Evolutionary conservation across 2,888 invertebrate genomes (phyloP), one percentile per base, ranked within the genome.

Genomic region (Leistus spinibarbis): DNA sequence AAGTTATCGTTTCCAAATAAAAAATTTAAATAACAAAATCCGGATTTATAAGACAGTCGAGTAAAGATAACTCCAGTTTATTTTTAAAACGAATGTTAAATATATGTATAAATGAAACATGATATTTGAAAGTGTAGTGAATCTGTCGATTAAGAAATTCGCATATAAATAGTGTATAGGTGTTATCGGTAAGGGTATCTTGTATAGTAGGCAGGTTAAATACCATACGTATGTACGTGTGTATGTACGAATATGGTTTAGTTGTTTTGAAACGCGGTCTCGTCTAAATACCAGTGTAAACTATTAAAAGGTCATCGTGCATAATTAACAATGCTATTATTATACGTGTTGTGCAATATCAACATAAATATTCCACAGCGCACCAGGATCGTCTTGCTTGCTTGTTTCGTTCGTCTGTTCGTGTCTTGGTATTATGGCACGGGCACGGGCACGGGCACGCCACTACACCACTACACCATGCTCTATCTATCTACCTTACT

Each of bases 261-360:
- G 40, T 23, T 19, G 40, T 27, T 66, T 66, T 53, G 40, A 66
- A 66, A 53, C 70, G 60, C 57, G 73, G 66, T 64, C 71, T 53
- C 24, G 22, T 73, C 73, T 73, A 73, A 73, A 73, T 73, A 73
- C 73, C 73, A 73, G 73, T 73, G 73, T 73, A 73, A 73, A 73
- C 73, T 73, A 73, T 73, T 73, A 73, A 71, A 73, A 73, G 73
- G 73, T 73, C 73, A 73, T 67, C 73, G 22, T 73, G 73, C 73
- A 73, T 73, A 73, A 73, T 73, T 73, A 73, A 73, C 73, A 73
- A 73, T 73, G 73, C 73, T 67, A 73, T 73, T 73, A 73, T 73
- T 73, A 73, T 73, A 67, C 67, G 73, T 67, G 67, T 73, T 73
- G 67, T 73, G 73, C 72, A 72, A 72, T 72, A 71, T 63, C 71